Percentiles rank a stretch among this genome's conserved stretches.
Evolutionary conservation across 2,888 invertebrate species (phyloP).

Genomic region (Tetranychus piercei): DNA sequence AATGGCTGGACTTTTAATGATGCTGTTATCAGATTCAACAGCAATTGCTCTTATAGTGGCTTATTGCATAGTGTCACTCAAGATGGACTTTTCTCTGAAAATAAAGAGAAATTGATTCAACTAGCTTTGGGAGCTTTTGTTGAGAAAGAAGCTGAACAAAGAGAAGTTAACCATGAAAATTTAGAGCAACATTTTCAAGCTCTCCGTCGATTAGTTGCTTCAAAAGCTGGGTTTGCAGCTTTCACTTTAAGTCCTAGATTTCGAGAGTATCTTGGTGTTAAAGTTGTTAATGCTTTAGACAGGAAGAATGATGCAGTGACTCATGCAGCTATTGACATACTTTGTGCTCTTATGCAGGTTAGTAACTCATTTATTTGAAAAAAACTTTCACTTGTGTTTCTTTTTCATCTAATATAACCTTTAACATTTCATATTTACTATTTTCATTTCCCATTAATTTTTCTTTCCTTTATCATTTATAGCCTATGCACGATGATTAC

Average conservation of each 20-base stretch:
- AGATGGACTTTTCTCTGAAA: slow-evolving; percentile 43
- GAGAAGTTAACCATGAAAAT: slow-evolving; percentile 37
- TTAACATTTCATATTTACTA: not conserved
- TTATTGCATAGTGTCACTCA: slow-evolving; percentile 84
- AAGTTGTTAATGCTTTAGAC: slow-evolving; percentile 73
- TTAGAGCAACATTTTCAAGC: slow-evolving; percentile 90
- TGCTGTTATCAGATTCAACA: slow-evolving; percentile 81
- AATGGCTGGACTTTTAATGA: slow-evolving; percentile 47
- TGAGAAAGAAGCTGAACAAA: slow-evolving; percentile 46
- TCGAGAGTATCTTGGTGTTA: slow-evolving; percentile 78
- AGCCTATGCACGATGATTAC: slow-evolving; percentile 82
- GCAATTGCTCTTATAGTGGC: slow-evolving; percentile 92
- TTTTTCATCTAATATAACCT: not conserved
- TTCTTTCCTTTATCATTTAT: slow-evolving; percentile 16
- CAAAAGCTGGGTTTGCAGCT: slow-evolving; percentile 91
- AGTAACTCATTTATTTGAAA: not conserved
- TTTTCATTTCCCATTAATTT: not conserved
- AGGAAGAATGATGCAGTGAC: slow-evolving; percentile 72
- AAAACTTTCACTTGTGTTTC: not conserved
- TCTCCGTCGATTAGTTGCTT: slow-evolving; percentile 73
- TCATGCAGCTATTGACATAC: slow-evolving; percentile 88
- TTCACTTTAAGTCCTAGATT: slow-evolving; percentile 77
- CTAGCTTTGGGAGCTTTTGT: slow-evolving; percentile 70
- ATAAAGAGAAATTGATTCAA: slow-evolving; percentile 82
- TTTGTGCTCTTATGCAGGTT: slow-evolving; percentile 84